Conservation (phyloP, 2,797 vertebrate genomes). For the Poecilia wingei region DNA sequence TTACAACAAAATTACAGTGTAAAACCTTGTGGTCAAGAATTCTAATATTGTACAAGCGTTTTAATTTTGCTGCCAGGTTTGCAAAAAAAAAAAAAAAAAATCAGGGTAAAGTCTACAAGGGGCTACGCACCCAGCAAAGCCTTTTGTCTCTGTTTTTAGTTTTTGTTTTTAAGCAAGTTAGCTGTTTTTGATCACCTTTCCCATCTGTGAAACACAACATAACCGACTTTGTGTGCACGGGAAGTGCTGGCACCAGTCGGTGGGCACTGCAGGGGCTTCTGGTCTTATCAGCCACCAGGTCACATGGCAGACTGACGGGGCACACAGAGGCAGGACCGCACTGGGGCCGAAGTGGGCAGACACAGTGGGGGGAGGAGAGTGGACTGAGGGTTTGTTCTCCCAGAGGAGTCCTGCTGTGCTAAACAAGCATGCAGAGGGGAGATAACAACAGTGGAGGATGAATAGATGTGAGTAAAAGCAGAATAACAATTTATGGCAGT, state of each 20-base stretch:
- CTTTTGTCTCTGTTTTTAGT: constrained; percentile 50
- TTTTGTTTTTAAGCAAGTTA: constrained; percentile 22
- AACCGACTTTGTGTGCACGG: constrained; percentile 62
- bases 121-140: constrained; percentile 24
- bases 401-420: constrained; percentile 76
- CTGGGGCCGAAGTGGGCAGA: constrained; percentile 55
- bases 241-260: constrained; percentile 73
- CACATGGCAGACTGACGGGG: constrained; percentile 69
- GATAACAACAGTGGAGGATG: constrained; percentile 77
- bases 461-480: constrained; percentile 63
- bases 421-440: constrained; percentile 73
- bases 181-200: constrained; percentile 69
- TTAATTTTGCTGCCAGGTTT: no score
- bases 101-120: constrained; percentile 3
- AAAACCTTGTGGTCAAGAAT: background rate
- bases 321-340: constrained; percentile 47
- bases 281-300: constrained; percentile 77
- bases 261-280: constrained; percentile 63
- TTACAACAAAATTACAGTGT: background rate
- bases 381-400: constrained; percentile 75
- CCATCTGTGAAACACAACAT: constrained; percentile 65
- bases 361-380: constrained; percentile 38
- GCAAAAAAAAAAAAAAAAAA: no score
- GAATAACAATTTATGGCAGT: constrained; percentile 58
- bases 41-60: background rate